phyloP scores from a whole-genome alignment of 2,888 invertebrate species.

The Ariolimax columbianus region DNA sequence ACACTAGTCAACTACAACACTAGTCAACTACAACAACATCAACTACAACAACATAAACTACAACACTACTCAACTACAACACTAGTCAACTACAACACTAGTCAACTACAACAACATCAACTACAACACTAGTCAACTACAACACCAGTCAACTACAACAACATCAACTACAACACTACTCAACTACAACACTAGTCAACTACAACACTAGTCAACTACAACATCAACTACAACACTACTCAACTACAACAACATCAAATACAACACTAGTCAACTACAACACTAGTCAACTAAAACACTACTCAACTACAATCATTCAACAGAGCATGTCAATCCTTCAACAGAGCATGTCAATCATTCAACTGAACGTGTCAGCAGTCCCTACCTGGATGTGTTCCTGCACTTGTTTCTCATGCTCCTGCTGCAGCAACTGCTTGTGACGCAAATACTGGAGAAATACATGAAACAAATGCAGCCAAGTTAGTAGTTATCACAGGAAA shows the following conservation, averaged over 20 bases:
- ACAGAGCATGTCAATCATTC: neutral
- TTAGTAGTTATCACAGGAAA: neutral
- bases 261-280: neutral
- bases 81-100: no score
- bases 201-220: no score
- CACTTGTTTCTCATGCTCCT: conserved; percentile 76
- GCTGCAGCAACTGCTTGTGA: conserved; percentile 61
- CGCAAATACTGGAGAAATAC: conserved; percentile 25
- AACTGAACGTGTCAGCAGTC: neutral
- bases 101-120: neutral
- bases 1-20: neutral
- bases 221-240: neutral
- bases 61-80: neutral
- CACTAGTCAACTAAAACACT: no score
- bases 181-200: neutral
- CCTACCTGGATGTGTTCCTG: conserved; percentile 74
- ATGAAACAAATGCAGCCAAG: neutral
- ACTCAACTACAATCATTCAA: neutral
- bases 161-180: no score
- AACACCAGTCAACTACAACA: neutral
- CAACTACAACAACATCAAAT: neutral
- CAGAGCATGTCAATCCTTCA: neutral
- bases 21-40: no score
- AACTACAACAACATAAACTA: no score
- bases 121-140: no score